Conservation (phyloP, 2,797 vertebrate species). For the Lycodopsis pacificus region DNA sequence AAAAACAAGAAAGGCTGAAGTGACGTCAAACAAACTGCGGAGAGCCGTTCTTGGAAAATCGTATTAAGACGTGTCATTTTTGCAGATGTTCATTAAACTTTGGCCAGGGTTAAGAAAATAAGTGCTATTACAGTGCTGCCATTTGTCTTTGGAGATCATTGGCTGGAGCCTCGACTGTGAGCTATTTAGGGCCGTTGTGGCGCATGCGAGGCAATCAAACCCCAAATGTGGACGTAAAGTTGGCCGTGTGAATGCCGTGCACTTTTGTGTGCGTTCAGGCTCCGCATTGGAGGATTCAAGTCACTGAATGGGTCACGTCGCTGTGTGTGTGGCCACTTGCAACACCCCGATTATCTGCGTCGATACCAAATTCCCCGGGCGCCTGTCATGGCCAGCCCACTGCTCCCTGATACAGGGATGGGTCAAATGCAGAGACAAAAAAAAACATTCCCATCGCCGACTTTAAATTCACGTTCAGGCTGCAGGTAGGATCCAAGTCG, state of each 20-base stretch:
- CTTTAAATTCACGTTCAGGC: conserved; percentile 13
- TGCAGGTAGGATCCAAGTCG: conserved; percentile 46
- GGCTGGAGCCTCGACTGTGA: conserved; percentile 41
- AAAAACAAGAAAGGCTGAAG: conserved; percentile 6
- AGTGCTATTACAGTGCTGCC: conserved; percentile 62
- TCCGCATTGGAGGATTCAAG: conserved; percentile 8
- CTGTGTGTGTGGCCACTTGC: conserved; percentile 6
- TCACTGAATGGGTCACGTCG: conserved; percentile 17
- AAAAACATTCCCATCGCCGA: conserved; percentile 5
- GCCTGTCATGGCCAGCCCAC: no score
- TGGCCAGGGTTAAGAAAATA: conserved; percentile 72
- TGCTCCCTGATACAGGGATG: no score
- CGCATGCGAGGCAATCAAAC: conserved; percentile 42
- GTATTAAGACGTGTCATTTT: conserved; percentile 70
- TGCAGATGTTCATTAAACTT: conserved; percentile 77
- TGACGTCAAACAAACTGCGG: conserved; percentile 53
- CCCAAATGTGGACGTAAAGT: conserved; percentile 42
- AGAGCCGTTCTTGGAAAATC: conserved; percentile 63
- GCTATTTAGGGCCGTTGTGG: conserved; percentile 50
- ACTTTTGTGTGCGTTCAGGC: conserved; percentile 16
- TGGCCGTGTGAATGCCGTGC: conserved; percentile 13
- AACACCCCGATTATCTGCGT: conserved; percentile 20
- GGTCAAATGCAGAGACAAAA: no score
- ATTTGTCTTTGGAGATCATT: conserved; percentile 68
- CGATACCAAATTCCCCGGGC: conserved; percentile 14